phyloP scores from a whole-genome alignment of 2,888 invertebrate genomes.

The Melipona beecheii region DNA sequence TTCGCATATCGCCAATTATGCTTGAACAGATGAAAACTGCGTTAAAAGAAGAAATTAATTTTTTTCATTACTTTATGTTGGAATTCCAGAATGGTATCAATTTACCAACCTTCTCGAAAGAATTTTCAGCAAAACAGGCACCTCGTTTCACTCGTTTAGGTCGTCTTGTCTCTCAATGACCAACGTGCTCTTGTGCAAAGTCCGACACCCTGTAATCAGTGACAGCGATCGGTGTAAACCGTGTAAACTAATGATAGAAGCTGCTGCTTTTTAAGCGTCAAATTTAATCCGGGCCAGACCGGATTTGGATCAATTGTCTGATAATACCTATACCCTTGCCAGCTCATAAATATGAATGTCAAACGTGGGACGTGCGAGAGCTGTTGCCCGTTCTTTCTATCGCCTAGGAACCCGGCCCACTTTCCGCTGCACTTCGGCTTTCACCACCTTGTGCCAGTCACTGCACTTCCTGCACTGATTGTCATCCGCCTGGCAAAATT shows the following conservation, averaged over 20 bases:
- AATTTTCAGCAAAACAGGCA: background rate
- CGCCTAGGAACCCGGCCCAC: slow-evolving; percentile 76
- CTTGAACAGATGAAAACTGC: background rate
- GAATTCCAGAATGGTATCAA: background rate
- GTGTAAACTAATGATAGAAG: background rate
- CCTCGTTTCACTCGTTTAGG: rapidly evolving
- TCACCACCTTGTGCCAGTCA: slow-evolving; percentile 81
- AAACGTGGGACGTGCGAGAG: slow-evolving; percentile 73
- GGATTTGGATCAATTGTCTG: slow-evolving; percentile 1
- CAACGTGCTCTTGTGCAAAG: background rate
- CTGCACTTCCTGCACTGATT: slow-evolving; percentile 84
- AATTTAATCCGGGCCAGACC: slow-evolving; percentile 11
- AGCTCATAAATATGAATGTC: slow-evolving; percentile 68
- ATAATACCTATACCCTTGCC: background rate
- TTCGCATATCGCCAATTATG: background rate
- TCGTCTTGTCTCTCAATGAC: background rate
- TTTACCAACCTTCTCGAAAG: background rate
- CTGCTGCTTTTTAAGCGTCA: background rate
- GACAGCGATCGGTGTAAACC: too few relatives aligned
- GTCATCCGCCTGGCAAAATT: slow-evolving; percentile 71
- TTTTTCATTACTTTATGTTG: background rate
- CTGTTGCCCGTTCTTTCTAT: slow-evolving; percentile 70
- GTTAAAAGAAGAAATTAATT: background rate
- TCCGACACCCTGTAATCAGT: too few relatives aligned
- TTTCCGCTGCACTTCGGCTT: slow-evolving; percentile 80